Evolutionary conservation across 53 echinoderm and acorn worm species (phyloP).

Genomic region (Holothuria scabra): DNA sequence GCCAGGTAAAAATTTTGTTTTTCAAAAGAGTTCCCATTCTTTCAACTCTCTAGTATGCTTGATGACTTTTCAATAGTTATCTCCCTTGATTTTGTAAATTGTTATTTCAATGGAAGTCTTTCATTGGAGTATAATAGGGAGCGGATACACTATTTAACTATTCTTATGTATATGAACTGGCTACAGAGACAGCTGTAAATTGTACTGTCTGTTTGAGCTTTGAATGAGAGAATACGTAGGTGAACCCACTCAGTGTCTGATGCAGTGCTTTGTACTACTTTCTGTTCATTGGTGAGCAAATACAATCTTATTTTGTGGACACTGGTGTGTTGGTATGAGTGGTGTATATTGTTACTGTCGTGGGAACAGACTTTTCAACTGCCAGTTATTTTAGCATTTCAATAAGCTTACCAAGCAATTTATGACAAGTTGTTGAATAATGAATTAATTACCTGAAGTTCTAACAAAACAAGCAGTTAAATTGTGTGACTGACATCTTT

Average conservation of each 20-base stretch:
- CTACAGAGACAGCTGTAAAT: constrained; percentile 6
- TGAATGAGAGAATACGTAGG: not conserved
- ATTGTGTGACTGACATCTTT: too few species aligned
- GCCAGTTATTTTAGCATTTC: too few species aligned
- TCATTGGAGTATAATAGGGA: not conserved
- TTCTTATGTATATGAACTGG: not conserved
- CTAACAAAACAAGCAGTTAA: too few species aligned
- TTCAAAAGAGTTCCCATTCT: not conserved
- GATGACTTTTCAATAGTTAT: not conserved
- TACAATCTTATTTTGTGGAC: too few species aligned
- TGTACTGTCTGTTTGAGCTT: not conserved
- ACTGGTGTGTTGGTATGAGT: too few species aligned
- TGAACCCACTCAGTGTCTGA: not conserved
- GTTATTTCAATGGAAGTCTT: not conserved
- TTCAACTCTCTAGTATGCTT: constrained; percentile 3
- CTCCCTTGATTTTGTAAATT: constrained; percentile 18
- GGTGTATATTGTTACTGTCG: too few species aligned
- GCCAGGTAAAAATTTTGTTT: too few species aligned
- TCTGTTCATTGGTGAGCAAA: not conserved
- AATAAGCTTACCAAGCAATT: too few species aligned
- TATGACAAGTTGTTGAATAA: too few species aligned
- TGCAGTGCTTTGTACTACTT: not conserved
- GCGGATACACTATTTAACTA: not conserved
- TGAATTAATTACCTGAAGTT: too few species aligned
- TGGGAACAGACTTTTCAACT: too few species aligned